These are phyloP conservation scores for Pterocles gutturalis DNA, from an alignment of 2,113 vertebrate genomes.

Conservation along the genomic window DNA sequence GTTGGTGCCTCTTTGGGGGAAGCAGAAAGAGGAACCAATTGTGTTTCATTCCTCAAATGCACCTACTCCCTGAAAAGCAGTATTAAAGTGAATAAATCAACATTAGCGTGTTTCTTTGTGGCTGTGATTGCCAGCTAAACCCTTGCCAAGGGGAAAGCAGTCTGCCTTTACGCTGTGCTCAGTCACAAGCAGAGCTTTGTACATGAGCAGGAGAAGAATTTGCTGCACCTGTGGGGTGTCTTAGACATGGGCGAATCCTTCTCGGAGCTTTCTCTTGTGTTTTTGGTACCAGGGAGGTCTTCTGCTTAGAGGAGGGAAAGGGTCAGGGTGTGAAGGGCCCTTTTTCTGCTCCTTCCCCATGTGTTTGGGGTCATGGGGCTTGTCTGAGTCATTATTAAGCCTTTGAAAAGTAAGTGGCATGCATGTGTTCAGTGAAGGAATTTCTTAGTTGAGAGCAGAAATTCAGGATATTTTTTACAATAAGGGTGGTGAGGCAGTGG, in stretches of 20 bases:
- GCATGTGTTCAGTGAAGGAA: neutral
- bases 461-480: neutral
- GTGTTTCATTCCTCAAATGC: slow-evolving; percentile 29
- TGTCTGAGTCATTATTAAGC: neutral
- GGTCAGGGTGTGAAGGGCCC: neutral
- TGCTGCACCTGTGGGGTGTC: neutral
- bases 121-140: neutral
- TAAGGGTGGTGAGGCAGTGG: too few relatives aligned
- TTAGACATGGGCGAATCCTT: neutral
- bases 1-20: neutral
- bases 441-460: neutral
- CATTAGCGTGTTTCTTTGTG: neutral
- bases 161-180: neutral
- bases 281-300: neutral
- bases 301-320: neutral
- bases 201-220: neutral
- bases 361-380: neutral
- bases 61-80: slow-evolving; percentile 28
- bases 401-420: neutral
- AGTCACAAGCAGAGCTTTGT: neutral
- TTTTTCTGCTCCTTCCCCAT: neutral
- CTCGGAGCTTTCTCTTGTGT: neutral
- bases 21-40: slow-evolving; percentile 1
- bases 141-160: neutral
- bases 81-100: slow-evolving; percentile 4